Evolutionary conservation across 2,113 vertebrate genomes (phyloP), one percentile per base, ranked within the genome.

Genomic region (Pipa parva): DNA sequence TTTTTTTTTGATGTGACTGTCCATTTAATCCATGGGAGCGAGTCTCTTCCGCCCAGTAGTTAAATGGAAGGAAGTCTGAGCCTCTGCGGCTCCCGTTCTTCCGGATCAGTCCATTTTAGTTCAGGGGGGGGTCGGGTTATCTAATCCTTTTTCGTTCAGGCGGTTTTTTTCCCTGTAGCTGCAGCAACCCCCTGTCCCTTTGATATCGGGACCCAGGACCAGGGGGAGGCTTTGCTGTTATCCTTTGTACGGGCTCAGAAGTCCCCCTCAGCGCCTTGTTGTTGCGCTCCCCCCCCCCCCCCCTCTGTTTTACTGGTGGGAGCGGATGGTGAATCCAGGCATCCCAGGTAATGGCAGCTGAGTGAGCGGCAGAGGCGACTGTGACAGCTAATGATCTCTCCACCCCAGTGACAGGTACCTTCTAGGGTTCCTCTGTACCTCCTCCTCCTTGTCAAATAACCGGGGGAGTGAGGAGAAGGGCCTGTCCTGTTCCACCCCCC

Each of bases 291-390:
- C 5, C 29, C 29, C 29, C 29, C 54, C 25, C 18, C 7, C 29
- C 45, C 61, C 29, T 61, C 67, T 26, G 29, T n/a, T n/a, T n/a
- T n/a, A 7, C 9, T 46, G 12, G 17, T 2, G 18, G 26, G 20
- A 1, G 26, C 36, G 20, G 59, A 27, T 58, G 33, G 36, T 18
- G 64, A 17, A 37, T 51, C 25, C 55, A 28, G 64, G 56, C 39
- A 51, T 68, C 56, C 56, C 64, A 59, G 64, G 64, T 68, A 68
- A 68, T 68, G 64, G 64, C 64, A 59, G 64, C 64, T 31, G 42
- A 68, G 64, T 68, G 64, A 68, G 29, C 56, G 64, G 63, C 15
- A 31, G 29, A 31, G 29, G 61, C 15, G 31, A 45, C 52, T 26
- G 59, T 45, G 18, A 42, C 60, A 52, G 22, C 21, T 49, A 29